A percentile compares a stretch with the other conserved stretches of the same genome.
Evolutionary conservation across 1,140 invertebrate species (phyloP).

Genomic region (Proales similis): DNA sequence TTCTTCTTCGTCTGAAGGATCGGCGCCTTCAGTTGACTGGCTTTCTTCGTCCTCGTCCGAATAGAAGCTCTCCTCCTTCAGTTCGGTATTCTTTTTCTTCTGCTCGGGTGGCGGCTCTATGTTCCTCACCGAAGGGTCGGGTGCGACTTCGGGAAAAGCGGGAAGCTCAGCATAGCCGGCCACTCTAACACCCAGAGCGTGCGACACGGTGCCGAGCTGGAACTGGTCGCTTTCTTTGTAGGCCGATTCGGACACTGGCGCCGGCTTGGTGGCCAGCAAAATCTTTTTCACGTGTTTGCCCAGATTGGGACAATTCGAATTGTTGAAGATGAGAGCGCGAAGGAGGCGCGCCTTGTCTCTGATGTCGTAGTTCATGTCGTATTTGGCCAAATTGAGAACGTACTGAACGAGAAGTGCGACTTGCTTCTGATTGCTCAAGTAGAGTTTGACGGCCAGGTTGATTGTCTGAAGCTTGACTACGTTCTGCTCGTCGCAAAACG

Average conservation of each 20-base stretch:
- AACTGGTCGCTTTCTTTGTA: conserved; percentile 68
- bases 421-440: conserved; percentile 76
- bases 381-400: conserved; percentile 88
- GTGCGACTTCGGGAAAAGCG: conserved; percentile 67
- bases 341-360: conserved; percentile 82
- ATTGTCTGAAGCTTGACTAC: conserved; percentile 92
- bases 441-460: conserved; percentile 88
- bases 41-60: conserved; percentile 38
- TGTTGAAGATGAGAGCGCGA: conserved; percentile 38
- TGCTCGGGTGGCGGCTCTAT: conserved; percentile 56
- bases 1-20: conserved; percentile 19
- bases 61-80: conserved; percentile 51
- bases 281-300: conserved; percentile 69
- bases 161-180: conserved; percentile 80
- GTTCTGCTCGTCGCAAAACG: conserved; percentile 85
- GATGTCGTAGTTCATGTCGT: conserved; percentile 96
- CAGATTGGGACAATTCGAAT: conserved; percentile 51
- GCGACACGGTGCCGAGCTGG: conserved; percentile 87
- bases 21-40: conserved; percentile 38
- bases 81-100: neutral
- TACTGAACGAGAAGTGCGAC: conserved; percentile 82
- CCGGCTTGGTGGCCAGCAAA: conserved; percentile 83
- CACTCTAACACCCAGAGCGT: conserved; percentile 78
- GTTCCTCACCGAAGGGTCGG: conserved; percentile 70
- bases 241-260: conserved; percentile 69